A percentile compares a stretch with the other conserved stretches of the same genome.
Evolutionary conservation across 2,797 vertebrate genomes (phyloP).

Genomic region (Clarias laeviceps): DNA sequence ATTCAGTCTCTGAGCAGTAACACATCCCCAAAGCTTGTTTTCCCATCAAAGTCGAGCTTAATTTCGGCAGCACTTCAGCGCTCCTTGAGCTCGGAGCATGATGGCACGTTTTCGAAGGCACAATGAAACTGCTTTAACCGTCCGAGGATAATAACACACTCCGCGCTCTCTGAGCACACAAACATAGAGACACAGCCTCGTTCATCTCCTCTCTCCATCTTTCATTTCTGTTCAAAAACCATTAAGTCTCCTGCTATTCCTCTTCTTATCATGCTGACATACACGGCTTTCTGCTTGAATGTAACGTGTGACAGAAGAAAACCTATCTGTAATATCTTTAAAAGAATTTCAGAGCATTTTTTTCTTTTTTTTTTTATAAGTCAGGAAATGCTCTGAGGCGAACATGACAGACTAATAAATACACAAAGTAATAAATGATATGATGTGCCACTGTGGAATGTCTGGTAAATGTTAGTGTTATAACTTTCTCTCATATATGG

Average conservation of each 20-base stretch:
- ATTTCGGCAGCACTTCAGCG: slow-evolving; percentile 23
- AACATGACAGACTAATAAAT: background rate
- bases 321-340: background rate
- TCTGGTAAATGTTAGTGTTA: background rate
- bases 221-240: slow-evolving; percentile 14
- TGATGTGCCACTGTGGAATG: background rate
- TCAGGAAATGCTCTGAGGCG: background rate
- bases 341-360: background rate
- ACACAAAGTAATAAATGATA: background rate
- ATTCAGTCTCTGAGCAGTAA: slow-evolving; percentile 11
- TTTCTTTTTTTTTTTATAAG: background rate
- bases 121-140: slow-evolving; percentile 29
- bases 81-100: slow-evolving; percentile 30
- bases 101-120: slow-evolving; percentile 1
- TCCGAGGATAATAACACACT: slow-evolving; percentile 26
- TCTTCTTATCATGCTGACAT: slow-evolving; percentile 14
- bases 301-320: background rate
- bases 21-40: slow-evolving; percentile 33
- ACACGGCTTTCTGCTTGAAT: background rate
- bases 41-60: slow-evolving; percentile 37
- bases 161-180: slow-evolving; percentile 4
- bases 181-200: background rate
- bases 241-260: slow-evolving; percentile 21
- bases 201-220: slow-evolving; percentile 10
- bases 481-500: background rate